Percentiles rank a stretch among this genome's conserved stretches.
Evolutionary conservation across 2,888 invertebrate species (phyloP).

Genomic region (Pollenia amentaria): DNA sequence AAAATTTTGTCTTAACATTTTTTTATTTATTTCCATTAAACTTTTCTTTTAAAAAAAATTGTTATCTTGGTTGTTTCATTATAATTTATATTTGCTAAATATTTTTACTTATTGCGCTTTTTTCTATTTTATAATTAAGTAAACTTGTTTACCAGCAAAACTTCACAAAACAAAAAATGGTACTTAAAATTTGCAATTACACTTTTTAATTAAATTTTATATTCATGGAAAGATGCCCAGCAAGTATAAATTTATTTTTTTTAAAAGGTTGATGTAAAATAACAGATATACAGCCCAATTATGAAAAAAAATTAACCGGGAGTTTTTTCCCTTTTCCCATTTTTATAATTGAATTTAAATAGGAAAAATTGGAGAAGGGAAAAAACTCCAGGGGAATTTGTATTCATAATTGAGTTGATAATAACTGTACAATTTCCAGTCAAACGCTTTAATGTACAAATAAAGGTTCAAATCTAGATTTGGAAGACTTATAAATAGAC

Average conservation of each 20-base stretch:
- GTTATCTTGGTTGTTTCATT: neutral
- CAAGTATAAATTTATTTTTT: neutral
- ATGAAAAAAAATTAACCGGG: too few relatives aligned
- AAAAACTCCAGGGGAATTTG: too few relatives aligned
- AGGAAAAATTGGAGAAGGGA: too few relatives aligned
- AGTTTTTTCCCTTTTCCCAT: too few relatives aligned
- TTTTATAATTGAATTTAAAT: too few relatives aligned
- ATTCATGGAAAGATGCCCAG: neutral
- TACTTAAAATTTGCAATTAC: neutral
- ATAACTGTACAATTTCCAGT: too few relatives aligned
- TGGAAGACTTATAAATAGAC: too few relatives aligned
- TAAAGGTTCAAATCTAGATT: too few relatives aligned
- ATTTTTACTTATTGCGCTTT: neutral
- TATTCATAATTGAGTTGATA: too few relatives aligned
- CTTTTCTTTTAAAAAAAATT: neutral
- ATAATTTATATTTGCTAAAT: neutral
- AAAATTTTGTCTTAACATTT: neutral
- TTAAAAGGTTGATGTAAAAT: too few relatives aligned
- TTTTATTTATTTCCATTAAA: neutral
- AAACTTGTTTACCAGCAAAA: neutral
- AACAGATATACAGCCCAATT: too few relatives aligned
- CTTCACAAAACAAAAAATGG: neutral
- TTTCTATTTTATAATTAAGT: neutral
- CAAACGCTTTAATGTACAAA: too few relatives aligned
- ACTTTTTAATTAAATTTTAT: neutral